These are phyloP conservation scores for Scelioninae gen. 1 DNA, from an alignment of 2,888 invertebrate species.

Conservation along the genomic window DNA sequence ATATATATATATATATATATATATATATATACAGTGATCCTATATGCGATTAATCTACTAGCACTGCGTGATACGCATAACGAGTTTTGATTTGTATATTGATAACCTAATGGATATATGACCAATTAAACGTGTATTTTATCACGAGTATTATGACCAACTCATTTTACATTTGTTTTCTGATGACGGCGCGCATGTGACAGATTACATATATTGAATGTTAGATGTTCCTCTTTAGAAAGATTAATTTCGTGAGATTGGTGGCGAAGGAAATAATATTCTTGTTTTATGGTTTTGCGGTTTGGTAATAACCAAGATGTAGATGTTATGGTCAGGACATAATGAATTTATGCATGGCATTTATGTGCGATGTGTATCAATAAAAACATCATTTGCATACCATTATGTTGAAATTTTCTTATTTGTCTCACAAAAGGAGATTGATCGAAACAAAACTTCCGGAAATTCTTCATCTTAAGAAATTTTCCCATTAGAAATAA, in stretches of 20 bases:
- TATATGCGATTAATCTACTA: conserved; percentile 42
- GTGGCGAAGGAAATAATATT: conserved; percentile 7
- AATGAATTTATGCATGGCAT: neutral
- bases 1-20: no score
- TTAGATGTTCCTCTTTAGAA: conserved; percentile 28
- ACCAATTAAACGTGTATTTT: conserved; percentile 57
- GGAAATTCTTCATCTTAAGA: no score
- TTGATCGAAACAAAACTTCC: no score
- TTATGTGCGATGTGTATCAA: no score
- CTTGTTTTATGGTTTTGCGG: conserved; percentile 40
- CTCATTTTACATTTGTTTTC: conserved; percentile 54
- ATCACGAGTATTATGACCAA: conserved; percentile 38
- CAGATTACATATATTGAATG: conserved; percentile 22
- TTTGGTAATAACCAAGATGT: conserved; percentile 17
- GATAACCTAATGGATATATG: neutral
- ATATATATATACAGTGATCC: neutral
- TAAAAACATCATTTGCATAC: no score
- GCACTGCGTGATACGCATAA: conserved; percentile 45
- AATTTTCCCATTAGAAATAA: no score
- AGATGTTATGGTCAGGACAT: conserved; percentile 8
- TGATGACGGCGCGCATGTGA: conserved; percentile 1
- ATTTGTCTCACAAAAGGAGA: no score
- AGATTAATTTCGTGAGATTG: conserved; percentile 45
- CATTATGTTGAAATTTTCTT: no score
- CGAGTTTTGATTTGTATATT: conserved; percentile 15